A percentile compares a stretch with the other conserved stretches of the same genome.
phyloP scores from a whole-genome alignment of 2,888 invertebrate genomes.

The Lysandra coridon region DNA sequence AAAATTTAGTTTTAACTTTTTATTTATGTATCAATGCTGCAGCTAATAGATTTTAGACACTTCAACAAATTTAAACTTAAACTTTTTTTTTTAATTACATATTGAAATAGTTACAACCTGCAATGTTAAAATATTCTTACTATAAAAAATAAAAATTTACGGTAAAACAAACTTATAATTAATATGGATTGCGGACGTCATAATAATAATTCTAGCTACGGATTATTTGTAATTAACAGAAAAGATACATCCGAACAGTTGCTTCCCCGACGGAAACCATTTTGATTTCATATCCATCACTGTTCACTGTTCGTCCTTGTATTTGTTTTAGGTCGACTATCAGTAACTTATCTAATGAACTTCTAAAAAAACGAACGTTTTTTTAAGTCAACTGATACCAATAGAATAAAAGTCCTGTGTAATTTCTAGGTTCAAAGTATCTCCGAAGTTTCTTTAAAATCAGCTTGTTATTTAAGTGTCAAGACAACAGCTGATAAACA shows the following conservation, averaged over 20 bases:
- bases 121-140: not conserved
- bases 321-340: slow-evolving; percentile 1
- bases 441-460: no score
- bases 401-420: no score
- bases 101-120: no score
- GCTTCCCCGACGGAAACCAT: slow-evolving; percentile 20
- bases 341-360: not conserved
- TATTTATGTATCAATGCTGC: not conserved
- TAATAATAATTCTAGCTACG: not conserved
- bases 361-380: not conserved
- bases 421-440: no score
- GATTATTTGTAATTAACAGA: slow-evolving; percentile 14
- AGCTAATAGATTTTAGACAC: not conserved
- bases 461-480: no score
- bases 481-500: no score
- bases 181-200: not conserved
- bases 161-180: not conserved
- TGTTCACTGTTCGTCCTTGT: not conserved
- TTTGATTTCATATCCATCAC: slow-evolving; percentile 25
- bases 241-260: slow-evolving; percentile 16
- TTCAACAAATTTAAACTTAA: no score
- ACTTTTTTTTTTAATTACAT: no score
- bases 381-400: no score
- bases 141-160: not conserved
- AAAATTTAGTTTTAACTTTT: not conserved